These are phyloP conservation scores for Cryptus viduatorius DNA, from an alignment of 2,888 invertebrate genomes.

Conservation along the genomic window DNA sequence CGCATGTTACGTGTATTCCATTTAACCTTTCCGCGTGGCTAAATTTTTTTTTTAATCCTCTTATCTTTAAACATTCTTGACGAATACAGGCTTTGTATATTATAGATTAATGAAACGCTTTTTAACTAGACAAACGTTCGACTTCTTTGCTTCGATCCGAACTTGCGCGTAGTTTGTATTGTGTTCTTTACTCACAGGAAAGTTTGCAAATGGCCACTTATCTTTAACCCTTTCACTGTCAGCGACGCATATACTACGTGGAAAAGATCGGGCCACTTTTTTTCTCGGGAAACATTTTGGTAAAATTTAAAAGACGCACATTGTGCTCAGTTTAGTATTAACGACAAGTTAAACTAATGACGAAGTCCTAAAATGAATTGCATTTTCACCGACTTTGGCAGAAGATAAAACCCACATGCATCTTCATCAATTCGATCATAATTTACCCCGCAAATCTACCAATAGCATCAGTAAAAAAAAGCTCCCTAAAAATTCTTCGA, in stretches of 20 bases:
- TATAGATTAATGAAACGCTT: not conserved
- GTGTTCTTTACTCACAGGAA: not conserved
- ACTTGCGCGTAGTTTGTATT: not conserved
- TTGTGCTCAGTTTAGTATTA: too few species aligned
- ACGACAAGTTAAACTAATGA: too few species aligned
- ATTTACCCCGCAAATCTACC: not conserved
- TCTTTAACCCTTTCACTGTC: not conserved
- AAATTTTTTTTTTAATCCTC: not conserved
- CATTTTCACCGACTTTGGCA: too few species aligned
- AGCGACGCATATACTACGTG: too few species aligned
- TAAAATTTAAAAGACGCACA: too few species aligned
- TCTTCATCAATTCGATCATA: not conserved
- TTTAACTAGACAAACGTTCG: not conserved
- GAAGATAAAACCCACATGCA: not conserved
- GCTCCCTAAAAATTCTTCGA: not conserved
- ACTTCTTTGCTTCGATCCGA: not conserved
- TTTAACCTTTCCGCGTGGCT: not conserved
- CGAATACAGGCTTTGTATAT: not conserved
- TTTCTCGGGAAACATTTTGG: too few species aligned
- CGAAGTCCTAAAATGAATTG: too few species aligned
- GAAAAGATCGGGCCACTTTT: too few species aligned
- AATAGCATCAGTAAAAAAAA: not conserved
- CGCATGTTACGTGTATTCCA: not conserved
- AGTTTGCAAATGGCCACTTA: not conserved
- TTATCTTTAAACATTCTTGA: not conserved